Conservation (phyloP, 2,888 invertebrate genomes). For the Boloria euphrosyne region DNA sequence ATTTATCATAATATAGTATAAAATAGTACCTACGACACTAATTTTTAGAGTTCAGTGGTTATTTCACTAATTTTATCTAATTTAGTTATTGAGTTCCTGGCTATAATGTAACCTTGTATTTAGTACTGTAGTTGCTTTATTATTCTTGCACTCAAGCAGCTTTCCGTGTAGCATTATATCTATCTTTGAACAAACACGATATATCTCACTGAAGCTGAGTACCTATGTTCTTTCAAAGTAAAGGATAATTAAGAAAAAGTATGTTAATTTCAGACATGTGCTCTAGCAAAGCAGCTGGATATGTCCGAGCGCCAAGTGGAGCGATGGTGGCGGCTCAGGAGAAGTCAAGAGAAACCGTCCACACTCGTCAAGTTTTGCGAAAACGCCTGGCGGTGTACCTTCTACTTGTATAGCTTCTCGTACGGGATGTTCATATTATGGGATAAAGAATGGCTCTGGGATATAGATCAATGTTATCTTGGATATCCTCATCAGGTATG, state of each 20-base stretch:
- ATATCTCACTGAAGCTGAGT: too few species aligned
- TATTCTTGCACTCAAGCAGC: too few species aligned
- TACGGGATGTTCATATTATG: slow-evolving; percentile 92
- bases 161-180: too few species aligned
- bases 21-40: too few species aligned
- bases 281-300: slow-evolving; percentile 92
- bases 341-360: slow-evolving; percentile 94
- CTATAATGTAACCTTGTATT: too few species aligned
- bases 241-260: not conserved
- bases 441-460: slow-evolving; percentile 98
- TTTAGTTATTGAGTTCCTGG: too few species aligned
- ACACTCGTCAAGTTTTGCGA: slow-evolving; percentile 96
- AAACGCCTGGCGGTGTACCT: slow-evolving; percentile 94
- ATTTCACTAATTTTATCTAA: too few species aligned
- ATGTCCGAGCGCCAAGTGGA: slow-evolving; percentile 93
- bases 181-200: too few species aligned
- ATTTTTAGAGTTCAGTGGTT: too few species aligned
- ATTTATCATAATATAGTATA: too few species aligned
- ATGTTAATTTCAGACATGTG: slow-evolving; percentile 78
- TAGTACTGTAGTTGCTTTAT: too few species aligned
- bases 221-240: too few species aligned
- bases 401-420: slow-evolving; percentile 91
- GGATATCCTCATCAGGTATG: slow-evolving; percentile 90
- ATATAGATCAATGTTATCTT: slow-evolving; percentile 93
- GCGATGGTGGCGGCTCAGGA: slow-evolving; percentile 94